Base-by-base conservation (phyloP, 2,888 invertebrate species). In the Andrena haemorrhoa region DNA sequence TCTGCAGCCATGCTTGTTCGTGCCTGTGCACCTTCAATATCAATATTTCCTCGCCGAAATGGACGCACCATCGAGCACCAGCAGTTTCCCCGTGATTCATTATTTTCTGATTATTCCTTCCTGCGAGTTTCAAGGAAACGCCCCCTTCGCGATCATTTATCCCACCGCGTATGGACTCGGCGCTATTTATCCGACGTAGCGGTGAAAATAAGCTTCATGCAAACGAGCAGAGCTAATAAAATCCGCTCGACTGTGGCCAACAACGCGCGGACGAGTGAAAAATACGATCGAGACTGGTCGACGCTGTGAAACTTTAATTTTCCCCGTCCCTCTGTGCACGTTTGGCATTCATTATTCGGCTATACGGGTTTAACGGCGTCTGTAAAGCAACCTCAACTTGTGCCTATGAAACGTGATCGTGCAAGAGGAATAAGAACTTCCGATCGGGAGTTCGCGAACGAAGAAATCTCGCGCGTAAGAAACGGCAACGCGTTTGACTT, bases 401-500 rank as follows among this genome's bases (percentile, higher is more conserved):
- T 1, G 31, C 6, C n/a, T 16, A 29, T 47, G 41, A 35, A 68
- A 66, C 56, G n/a, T 31, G 16, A 65, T 64, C 51, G 12, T 35
- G 23, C 2, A 16, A 10, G 10, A 7, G 20, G 29, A 53, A 60
- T 3, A n/a, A 31, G n/a, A 20, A 33, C 26, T 60, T 60, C n/a
- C 31, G 31, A 31, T 60, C 2, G 60, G 0, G n/a, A 47, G 26
- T 12, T 12, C 0, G 23, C 6, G 20, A n/a, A 29, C 20, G 31
- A 60, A 35, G 49, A 49, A 75, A 70, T 12, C 2, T 29, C n/a
- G 6, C 5, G n/a, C 10, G 35, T 10, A 31, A 74, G 12, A 41
- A 74, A 58, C 29, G 58, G 58, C 66, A 23, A 2, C 33, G 7
- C 2, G 16, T 12, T 60, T 75, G 61, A 41, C 71, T 41, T 20